A percentile compares a stretch with the other conserved stretches of the same genome.
Evolutionary conservation across 1,140 invertebrate genomes (phyloP).

Genomic region (Solenopsis invicta): DNA sequence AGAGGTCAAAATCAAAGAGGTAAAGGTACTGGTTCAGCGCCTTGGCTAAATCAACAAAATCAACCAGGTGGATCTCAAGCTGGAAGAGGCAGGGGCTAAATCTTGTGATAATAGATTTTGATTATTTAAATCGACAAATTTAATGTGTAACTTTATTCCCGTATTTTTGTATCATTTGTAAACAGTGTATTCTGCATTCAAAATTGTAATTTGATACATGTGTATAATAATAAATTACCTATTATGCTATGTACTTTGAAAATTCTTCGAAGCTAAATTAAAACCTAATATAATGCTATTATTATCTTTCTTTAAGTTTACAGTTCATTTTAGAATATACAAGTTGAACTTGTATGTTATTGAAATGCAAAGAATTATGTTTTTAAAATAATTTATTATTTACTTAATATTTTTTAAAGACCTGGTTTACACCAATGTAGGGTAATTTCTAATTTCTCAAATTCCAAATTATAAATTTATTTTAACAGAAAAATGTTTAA

Average conservation of each 20-base stretch:
- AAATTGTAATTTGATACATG: background rate
- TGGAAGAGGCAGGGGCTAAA: constrained; percentile 85
- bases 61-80: constrained; percentile 83
- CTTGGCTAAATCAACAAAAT: constrained; percentile 86
- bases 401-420: no score
- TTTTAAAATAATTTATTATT: no score
- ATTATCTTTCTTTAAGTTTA: background rate
- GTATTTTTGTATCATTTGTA: constrained; percentile 38
- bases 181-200: background rate
- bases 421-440: no score
- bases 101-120: constrained; percentile 16
- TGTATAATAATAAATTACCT: constrained; percentile 9
- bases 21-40: constrained; percentile 84
- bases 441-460: no score
- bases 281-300: background rate
- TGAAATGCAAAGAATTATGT: no score
- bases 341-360: background rate
- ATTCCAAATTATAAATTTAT: no score
- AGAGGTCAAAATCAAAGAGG: constrained; percentile 86
- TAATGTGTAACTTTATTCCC: constrained; percentile 12
- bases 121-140: background rate
- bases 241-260: background rate
- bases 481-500: no score
- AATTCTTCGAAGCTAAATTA: background rate
- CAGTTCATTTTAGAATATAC: background rate